phyloP scores from a whole-genome alignment of 2,888 invertebrate genomes.

The Cryptocheilus praepositus region DNA sequence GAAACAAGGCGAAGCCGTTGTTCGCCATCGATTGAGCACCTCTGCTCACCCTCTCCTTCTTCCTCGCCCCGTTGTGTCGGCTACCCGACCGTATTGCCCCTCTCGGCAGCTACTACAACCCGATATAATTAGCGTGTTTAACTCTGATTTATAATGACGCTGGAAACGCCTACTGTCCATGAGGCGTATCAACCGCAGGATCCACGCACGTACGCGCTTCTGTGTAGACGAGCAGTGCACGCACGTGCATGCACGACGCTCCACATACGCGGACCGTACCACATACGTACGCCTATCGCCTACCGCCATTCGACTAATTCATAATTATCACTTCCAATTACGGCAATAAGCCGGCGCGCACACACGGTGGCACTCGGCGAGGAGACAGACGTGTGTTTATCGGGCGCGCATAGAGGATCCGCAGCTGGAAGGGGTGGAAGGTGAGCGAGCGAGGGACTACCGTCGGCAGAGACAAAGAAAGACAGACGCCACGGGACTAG shows the following conservation, averaged over 20 bases:
- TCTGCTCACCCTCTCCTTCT: constrained; percentile 21
- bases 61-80: constrained; percentile 26
- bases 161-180: constrained; percentile 68
- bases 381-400: constrained; percentile 23
- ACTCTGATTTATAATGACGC: constrained; percentile 71
- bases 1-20: no score
- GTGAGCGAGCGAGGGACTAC: background rate
- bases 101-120: constrained; percentile 41
- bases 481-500: background rate
- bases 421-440: background rate
- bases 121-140: constrained; percentile 71
- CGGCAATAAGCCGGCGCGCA: constrained; percentile 15
- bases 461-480: background rate
- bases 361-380: background rate
- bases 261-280: no score
- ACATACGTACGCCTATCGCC: constrained; percentile 11
- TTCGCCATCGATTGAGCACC: constrained; percentile 23
- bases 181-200: constrained; percentile 50
- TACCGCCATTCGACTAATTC: constrained; percentile 36
- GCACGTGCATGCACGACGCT: constrained; percentile 19
- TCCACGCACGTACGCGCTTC: constrained; percentile 21
- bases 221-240: constrained; percentile 14
- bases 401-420: background rate
- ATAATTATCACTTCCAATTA: constrained; percentile 45
- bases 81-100: constrained; percentile 10